Evolutionary conservation across 2,113 vertebrate species (phyloP), one percentile per base, ranked within the genome.

Genomic region (Oncorhynchus nerka): DNA sequence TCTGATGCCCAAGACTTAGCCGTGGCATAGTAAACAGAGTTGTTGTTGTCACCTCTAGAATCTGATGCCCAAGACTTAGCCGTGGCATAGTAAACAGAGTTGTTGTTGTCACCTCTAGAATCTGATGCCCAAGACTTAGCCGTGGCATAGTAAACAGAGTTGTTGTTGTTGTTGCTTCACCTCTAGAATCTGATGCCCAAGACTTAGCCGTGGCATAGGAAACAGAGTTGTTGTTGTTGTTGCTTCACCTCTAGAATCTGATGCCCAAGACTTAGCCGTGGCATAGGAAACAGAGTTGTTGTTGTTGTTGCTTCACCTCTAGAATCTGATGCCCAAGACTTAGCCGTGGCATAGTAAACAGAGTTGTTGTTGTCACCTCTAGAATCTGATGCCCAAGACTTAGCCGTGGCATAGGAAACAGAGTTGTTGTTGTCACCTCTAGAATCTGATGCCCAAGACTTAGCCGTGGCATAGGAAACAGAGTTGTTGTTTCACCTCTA

Each of bases 271-370:
- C n/a, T 64, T 64, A 4, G 34, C 34, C 1, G 34, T 8, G 34
- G 6, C 7, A 39, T 39, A 39, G 34, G 34, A 39, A 39, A 39
- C 34, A 39, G 0, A 34, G 9, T 62, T 62, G 16, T 62, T 13
- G 2, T 62, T 13, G 2, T 7, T n/a, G n/a, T n/a, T n/a, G n/a
- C n/a, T n/a, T n/a, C 61, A 7, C 4, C 57, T 15, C 57, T 75
- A 93, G 87, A 92, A 88, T 71, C 88, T 75, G 55, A n/a, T n/a
- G n/a, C n/a, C n/a, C n/a, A n/a, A 28, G 22, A 22, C n/a, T 64
- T 64, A 4, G 34, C 34, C 1, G 34, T 8, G 34, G 6, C 7
- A 39, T 39, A 39, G 34, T 7, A 39, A 39, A 39, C 34, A 39
- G 0, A 34, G 9, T 62, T 62, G 16, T 62, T 13, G 2, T 62